Evolutionary conservation across 2,797 vertebrate genomes (phyloP).

Genomic region (Lepilemur septentrionalis): DNA sequence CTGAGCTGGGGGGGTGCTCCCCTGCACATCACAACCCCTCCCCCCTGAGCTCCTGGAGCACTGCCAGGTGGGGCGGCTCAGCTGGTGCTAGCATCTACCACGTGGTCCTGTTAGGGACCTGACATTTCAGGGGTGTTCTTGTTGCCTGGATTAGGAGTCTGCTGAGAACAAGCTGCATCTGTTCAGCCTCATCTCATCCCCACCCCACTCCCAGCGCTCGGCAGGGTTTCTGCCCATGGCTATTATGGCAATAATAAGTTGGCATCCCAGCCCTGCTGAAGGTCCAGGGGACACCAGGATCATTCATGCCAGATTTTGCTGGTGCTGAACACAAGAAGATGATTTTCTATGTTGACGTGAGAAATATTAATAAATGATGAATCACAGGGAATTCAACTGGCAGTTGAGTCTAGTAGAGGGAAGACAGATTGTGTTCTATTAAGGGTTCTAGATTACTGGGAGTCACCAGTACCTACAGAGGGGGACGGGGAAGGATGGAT

Average conservation of each 20-base stretch:
- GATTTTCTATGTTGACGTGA: neutral
- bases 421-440: neutral
- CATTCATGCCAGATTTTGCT: neutral
- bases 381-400: neutral
- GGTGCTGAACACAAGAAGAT: neutral
- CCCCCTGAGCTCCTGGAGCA: neutral
- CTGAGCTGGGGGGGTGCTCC: neutral
- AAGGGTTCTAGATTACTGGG: neutral
- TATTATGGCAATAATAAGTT: neutral
- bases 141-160: neutral
- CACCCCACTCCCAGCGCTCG: too few relatives aligned
- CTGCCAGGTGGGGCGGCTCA: neutral
- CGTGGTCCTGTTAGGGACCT: neutral
- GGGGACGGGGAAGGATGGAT: neutral
- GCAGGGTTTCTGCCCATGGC: neutral
- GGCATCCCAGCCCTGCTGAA: neutral
- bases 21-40: neutral
- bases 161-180: neutral
- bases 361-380: neutral
- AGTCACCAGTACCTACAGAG: neutral
- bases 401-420: neutral
- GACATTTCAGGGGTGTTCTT: neutral
- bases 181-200: neutral
- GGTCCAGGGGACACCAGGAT: fast-evolving
- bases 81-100: fast-evolving